phyloP scores from a whole-genome alignment of 1,140 invertebrate species.

The Platorchestia sp. region DNA sequence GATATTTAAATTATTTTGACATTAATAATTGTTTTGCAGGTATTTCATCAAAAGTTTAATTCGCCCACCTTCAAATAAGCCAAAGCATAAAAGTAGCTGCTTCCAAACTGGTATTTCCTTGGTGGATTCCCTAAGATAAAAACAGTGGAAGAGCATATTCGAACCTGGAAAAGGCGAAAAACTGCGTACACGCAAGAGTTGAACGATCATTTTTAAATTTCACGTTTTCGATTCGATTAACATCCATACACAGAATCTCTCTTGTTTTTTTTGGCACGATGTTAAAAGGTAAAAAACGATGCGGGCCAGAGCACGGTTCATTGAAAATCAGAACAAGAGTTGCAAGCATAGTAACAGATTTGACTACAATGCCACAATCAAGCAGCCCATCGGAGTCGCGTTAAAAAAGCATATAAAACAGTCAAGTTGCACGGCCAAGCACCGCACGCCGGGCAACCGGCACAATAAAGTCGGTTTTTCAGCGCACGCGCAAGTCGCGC shows the following conservation, averaged over 20 bases:
- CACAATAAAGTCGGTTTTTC: background rate
- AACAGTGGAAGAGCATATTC: background rate
- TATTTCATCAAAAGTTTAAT: too few relatives aligned
- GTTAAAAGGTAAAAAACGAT: background rate
- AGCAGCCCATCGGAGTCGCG: background rate
- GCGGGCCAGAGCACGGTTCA: background rate
- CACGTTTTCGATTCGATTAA: background rate
- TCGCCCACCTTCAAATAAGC: too few relatives aligned
- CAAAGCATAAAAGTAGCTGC: too few relatives aligned
- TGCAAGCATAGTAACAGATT: constrained; percentile 40
- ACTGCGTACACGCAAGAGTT: too few relatives aligned
- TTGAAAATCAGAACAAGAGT: constrained; percentile 1
- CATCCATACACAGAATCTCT: background rate
- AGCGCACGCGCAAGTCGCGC: background rate
- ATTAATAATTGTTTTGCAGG: too few relatives aligned
- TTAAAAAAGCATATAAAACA: background rate
- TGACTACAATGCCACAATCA: constrained; percentile 3
- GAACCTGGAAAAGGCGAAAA: background rate
- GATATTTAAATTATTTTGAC: too few relatives aligned
- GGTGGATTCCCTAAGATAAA: too few relatives aligned
- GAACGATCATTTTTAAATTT: background rate
- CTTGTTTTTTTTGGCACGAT: background rate
- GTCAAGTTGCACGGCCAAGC: background rate
- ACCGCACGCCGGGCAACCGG: background rate
- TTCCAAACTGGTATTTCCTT: too few relatives aligned